Conservation (phyloP, 2,888 invertebrate genomes). For the Thereva unica region DNA sequence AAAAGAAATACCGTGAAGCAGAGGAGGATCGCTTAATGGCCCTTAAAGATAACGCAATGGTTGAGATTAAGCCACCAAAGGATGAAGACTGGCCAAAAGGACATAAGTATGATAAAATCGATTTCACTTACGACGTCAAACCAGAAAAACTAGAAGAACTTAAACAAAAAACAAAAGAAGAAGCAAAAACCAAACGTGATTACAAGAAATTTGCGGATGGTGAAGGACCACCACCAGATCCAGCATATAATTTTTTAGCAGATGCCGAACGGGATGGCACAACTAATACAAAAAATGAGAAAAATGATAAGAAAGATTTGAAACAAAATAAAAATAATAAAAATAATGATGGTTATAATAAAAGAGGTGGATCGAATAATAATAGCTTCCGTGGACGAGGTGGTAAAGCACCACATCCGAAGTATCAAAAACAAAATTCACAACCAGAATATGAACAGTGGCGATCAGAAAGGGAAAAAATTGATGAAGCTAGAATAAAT, state of each 20-base stretch:
- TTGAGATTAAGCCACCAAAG: conserved; percentile 54
- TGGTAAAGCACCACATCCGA: conserved; percentile 31
- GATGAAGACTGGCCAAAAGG: conserved; percentile 57
- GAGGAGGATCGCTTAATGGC: conserved; percentile 59
- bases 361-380: conserved; percentile 36
- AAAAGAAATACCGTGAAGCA: conserved; percentile 51
- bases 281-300: conserved; percentile 11
- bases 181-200: conserved; percentile 37
- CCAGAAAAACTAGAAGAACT: conserved; percentile 45
- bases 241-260: conserved; percentile 58
- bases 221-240: conserved; percentile 59
- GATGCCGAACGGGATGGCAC: conserved; percentile 55
- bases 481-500: conserved; percentile 57
- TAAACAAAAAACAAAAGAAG: conserved; percentile 24
- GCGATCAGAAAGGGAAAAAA: conserved; percentile 57
- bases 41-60: conserved; percentile 56
- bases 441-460: conserved; percentile 55
- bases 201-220: conserved; percentile 52
- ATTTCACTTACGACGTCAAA: conserved; percentile 48
- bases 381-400: conserved; percentile 41
- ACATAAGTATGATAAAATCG: conserved; percentile 60
- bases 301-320: conserved; percentile 37
- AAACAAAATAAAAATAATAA: conserved; percentile 31
- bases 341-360: conserved; percentile 36
- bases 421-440: conserved; percentile 42